Conservation (phyloP, 1,140 invertebrate genomes). For the Micrasema minimum region DNA sequence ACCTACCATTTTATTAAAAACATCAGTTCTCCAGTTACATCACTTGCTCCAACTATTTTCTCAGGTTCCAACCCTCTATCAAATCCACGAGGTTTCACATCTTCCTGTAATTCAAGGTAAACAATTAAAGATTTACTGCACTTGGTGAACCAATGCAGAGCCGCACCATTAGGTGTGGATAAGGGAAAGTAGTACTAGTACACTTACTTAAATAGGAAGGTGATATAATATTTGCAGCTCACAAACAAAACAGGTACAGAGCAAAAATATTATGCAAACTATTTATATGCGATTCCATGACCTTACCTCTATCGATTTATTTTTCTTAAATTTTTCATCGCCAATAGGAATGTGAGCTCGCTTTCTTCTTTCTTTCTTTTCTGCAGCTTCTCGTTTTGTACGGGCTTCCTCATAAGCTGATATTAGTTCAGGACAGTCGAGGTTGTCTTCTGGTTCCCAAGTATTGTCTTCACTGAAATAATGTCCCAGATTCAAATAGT, state of each 20-base stretch:
- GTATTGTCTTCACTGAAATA: conserved; percentile 71
- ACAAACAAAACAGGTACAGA: too few relatives aligned
- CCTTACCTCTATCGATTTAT: conserved; percentile 47
- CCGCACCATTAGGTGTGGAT: too few relatives aligned
- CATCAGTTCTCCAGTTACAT: conserved; percentile 88
- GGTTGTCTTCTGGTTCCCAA: conserved; percentile 78
- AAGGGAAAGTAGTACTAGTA: too few relatives aligned
- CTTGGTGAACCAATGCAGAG: too few relatives aligned
- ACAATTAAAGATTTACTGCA: too few relatives aligned
- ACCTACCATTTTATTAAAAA: conserved; percentile 89
- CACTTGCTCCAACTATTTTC: conserved; percentile 88
- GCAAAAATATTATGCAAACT: too few relatives aligned
- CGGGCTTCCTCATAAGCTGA: conserved; percentile 76
- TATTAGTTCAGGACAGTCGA: conserved; percentile 87
- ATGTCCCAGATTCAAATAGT: not conserved
- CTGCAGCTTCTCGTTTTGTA: conserved; percentile 67
- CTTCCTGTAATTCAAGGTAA: conserved; percentile 59
- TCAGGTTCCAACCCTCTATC: conserved; percentile 83
- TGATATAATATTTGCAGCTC: too few relatives aligned
- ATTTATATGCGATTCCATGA: too few relatives aligned
- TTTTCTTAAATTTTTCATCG: conserved; percentile 43
- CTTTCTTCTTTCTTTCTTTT: conserved; percentile 50
- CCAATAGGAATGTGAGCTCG: conserved; percentile 27
- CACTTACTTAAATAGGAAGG: too few relatives aligned
- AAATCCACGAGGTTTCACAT: conserved; percentile 77